These are phyloP conservation scores for Eulithis testata DNA, from an alignment of 2,888 invertebrate species.

Conservation along the genomic window DNA sequence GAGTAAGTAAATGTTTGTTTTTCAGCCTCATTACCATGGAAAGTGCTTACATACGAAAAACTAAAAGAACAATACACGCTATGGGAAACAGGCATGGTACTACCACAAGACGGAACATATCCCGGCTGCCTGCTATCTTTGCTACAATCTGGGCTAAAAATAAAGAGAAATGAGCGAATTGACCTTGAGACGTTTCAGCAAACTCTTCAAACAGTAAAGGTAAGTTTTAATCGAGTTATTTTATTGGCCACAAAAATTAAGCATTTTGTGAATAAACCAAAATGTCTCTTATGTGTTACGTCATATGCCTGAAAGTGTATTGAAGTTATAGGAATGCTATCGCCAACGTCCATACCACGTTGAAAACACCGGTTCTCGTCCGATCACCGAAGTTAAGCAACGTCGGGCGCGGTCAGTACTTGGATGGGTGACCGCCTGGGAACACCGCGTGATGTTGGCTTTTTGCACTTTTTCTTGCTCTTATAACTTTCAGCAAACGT, in stretches of 20 bases:
- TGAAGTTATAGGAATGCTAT: background rate
- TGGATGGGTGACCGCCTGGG: slow-evolving; percentile 80
- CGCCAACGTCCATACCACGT: slow-evolving; percentile 54
- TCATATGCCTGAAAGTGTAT: too few species aligned
- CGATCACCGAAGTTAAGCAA: slow-evolving; percentile 79
- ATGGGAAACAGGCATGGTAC: slow-evolving; percentile 62
- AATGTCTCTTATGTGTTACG: too few species aligned
- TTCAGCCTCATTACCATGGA: slow-evolving; percentile 72
- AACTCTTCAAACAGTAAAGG: slow-evolving; percentile 66
- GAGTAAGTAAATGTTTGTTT: slow-evolving; percentile 1
- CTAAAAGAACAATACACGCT: slow-evolving; percentile 68
- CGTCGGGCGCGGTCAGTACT: slow-evolving; percentile 80
- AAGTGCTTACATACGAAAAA: slow-evolving; percentile 62
- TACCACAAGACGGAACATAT: slow-evolving; percentile 72
- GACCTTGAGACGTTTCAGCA: slow-evolving; percentile 59
- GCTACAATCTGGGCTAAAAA: slow-evolving; percentile 62
- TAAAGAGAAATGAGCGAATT: slow-evolving; percentile 57
- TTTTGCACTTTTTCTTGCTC: slow-evolving; percentile 32
- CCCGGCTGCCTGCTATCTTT: slow-evolving; percentile 69
- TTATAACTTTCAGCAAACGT: too few species aligned
- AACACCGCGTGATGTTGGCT: slow-evolving; percentile 54
- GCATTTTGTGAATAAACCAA: too few species aligned
- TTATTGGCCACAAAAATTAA: too few species aligned
- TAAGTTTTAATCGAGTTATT: slow-evolving; percentile 35
- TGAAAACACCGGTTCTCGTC: slow-evolving; percentile 75